phyloP scores from a whole-genome alignment of 1,140 invertebrate genomes.

The Pemphigus obesinymphae region DNA sequence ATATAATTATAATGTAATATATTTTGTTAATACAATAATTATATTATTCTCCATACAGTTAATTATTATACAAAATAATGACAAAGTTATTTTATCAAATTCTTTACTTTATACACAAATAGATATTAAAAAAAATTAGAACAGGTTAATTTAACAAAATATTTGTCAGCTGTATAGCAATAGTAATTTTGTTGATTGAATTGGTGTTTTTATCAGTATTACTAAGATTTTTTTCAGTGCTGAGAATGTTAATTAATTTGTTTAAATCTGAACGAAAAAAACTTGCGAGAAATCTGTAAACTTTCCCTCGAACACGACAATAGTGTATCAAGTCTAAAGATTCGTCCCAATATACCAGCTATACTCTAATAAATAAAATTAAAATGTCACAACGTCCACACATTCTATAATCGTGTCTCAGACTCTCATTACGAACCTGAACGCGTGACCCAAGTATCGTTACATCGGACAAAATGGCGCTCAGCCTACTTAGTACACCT shows the following conservation, averaged over 20 bases:
- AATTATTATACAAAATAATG: no score
- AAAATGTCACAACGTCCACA: conserved; percentile 33
- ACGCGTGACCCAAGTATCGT: conserved; percentile 34
- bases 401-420: conserved; percentile 26
- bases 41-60: no score
- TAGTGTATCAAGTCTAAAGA: background rate
- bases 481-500: conserved; percentile 19
- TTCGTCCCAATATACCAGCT: conserved; percentile 15
- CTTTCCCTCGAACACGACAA: conserved; percentile 24
- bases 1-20: no score
- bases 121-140: no score
- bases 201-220: no score
- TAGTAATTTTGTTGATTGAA: no score
- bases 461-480: conserved; percentile 23
- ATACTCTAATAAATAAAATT: conserved; percentile 41
- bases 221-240: no score
- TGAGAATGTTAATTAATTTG: background rate
- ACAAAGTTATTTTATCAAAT: no score
- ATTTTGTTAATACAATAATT: no score
- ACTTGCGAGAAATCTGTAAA: conserved; percentile 15
- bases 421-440: conserved; percentile 16
- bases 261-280: conserved; percentile 1
- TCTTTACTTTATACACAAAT: no score
- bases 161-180: no score
- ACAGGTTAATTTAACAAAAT: no score